phyloP scores from a whole-genome alignment of 2,113 vertebrate genomes.

The Oncorhynchus tshawytscha region DNA sequence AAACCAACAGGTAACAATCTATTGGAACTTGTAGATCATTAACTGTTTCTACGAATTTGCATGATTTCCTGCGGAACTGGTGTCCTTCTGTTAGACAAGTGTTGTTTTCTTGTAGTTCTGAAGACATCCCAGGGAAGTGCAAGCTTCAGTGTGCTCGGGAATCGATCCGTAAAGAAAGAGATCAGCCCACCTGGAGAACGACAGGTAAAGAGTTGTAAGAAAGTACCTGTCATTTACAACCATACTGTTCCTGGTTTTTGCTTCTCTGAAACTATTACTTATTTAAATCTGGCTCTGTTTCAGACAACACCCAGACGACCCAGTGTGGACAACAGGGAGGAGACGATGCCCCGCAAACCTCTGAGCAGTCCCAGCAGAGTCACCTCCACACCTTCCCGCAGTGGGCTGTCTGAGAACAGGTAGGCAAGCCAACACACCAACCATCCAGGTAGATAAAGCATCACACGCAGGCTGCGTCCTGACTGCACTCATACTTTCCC shows the following conservation, averaged over 20 bases:
- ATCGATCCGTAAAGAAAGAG: slow-evolving; percentile 85
- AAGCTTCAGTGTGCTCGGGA: slow-evolving; percentile 89
- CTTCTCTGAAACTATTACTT: neutral
- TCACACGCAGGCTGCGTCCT: too few relatives aligned
- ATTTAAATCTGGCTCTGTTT: slow-evolving; percentile 26
- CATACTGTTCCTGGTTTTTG: too few relatives aligned
- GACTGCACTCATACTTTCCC: too few relatives aligned
- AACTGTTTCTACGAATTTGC: neutral
- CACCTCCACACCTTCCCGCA: slow-evolving; percentile 78
- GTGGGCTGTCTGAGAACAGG: slow-evolving; percentile 88
- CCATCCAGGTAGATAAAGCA: too few relatives aligned
- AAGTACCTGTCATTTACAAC: neutral
- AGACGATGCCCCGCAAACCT: slow-evolving; percentile 80
- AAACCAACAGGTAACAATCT: slow-evolving; percentile 75
- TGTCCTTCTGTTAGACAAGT: neutral
- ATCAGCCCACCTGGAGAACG: slow-evolving; percentile 80
- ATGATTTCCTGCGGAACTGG: neutral
- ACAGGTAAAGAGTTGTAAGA: slow-evolving; percentile 75
- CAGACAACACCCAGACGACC: slow-evolving; percentile 83
- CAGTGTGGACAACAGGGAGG: slow-evolving; percentile 82
- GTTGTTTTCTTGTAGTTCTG: slow-evolving; percentile 66
- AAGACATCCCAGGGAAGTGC: slow-evolving; percentile 91
- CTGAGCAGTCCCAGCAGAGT: slow-evolving; percentile 81
- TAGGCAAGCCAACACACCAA: slow-evolving; percentile 39
- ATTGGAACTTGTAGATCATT: neutral